phyloP scores from a whole-genome alignment of 2,113 vertebrate species.

The Channa maculata region DNA sequence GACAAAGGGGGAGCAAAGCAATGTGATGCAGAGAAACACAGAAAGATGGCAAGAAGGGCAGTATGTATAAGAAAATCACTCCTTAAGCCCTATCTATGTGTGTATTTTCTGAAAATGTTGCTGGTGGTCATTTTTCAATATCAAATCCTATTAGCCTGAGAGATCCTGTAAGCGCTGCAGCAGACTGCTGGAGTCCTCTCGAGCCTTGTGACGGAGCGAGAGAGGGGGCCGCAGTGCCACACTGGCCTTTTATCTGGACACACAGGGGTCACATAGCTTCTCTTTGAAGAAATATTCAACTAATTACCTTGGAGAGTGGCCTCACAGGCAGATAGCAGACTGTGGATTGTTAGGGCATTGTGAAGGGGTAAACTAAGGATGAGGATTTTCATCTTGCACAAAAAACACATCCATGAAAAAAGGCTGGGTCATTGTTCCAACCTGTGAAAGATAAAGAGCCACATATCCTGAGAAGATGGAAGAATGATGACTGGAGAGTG shows the following conservation, averaged over 20 bases:
- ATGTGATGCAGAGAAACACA: slow-evolving; percentile 19
- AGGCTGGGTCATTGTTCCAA: slow-evolving; percentile 70
- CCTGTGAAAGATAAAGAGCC: slow-evolving; percentile 56
- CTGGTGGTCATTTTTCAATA: slow-evolving; percentile 83
- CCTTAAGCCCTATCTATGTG: slow-evolving; percentile 34
- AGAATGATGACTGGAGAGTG: slow-evolving; percentile 44
- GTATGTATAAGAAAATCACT: slow-evolving; percentile 65
- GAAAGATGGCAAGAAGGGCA: slow-evolving; percentile 10
- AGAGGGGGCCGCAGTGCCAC: slow-evolving; percentile 73
- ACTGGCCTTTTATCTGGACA: slow-evolving; percentile 83
- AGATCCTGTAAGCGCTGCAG: slow-evolving; percentile 72
- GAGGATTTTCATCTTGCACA: slow-evolving; percentile 77
- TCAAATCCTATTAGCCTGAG: slow-evolving; percentile 85
- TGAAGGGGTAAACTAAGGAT: slow-evolving; percentile 78
- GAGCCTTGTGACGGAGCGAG: slow-evolving; percentile 65
- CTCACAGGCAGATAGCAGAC: slow-evolving; percentile 78
- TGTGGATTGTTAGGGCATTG: slow-evolving; percentile 78
- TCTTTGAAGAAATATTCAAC: slow-evolving; percentile 89
- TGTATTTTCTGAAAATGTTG: slow-evolving; percentile 66
- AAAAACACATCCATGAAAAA: slow-evolving; percentile 44
- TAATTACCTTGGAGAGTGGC: slow-evolving; percentile 86
- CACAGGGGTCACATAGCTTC: slow-evolving; percentile 81
- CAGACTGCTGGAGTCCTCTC: slow-evolving; percentile 82
- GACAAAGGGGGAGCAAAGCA: background rate
- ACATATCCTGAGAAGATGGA: slow-evolving; percentile 62